Conservation (phyloP, 2,888 invertebrate genomes). For the Hydroisotoma schaefferi region DNA sequence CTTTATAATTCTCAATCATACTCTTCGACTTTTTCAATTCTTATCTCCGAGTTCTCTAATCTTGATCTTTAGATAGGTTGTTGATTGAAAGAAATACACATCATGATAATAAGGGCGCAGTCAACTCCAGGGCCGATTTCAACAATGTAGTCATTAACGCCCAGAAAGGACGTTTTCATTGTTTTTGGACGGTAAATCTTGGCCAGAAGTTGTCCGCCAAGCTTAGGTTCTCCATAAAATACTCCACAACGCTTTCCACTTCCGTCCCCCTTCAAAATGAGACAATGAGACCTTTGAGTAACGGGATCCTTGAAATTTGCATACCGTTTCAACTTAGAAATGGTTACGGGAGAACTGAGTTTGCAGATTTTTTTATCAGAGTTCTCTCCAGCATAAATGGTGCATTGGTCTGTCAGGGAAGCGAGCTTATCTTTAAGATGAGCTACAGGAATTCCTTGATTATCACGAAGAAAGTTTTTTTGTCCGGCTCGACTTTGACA, state of each 20-base stretch:
- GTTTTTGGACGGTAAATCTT: slow-evolving; percentile 30
- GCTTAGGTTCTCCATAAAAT: slow-evolving; percentile 37
- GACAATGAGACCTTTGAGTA: slow-evolving; percentile 13
- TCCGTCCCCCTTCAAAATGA: slow-evolving; percentile 39
- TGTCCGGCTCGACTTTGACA: slow-evolving; percentile 34
- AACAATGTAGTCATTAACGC: slow-evolving; percentile 29
- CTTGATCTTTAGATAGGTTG: no score
- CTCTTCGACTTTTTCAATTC: no score
- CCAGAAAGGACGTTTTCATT: slow-evolving; percentile 19
- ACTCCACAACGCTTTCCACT: slow-evolving; percentile 28
- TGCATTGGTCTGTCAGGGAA: slow-evolving; percentile 36
- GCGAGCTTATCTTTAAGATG: slow-evolving; percentile 35
- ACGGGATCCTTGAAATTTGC: slow-evolving; percentile 25
- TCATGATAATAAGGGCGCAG: slow-evolving; percentile 32
- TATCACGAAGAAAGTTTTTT: slow-evolving; percentile 34
- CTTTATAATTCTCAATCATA: no score
- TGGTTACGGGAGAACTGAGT: slow-evolving; percentile 24
- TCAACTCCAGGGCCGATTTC: slow-evolving; percentile 41
- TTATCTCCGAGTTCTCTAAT: no score
- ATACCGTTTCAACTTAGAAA: slow-evolving; percentile 32
- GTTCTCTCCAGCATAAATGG: slow-evolving; percentile 31
- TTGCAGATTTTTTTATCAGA: slow-evolving; percentile 35
- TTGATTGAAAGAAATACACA: slow-evolving; percentile 40
- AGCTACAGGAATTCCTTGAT: slow-evolving; percentile 26
- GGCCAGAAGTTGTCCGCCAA: slow-evolving; percentile 35